Evolutionary conservation across 2,888 invertebrate genomes (phyloP).

Genomic region (Eilema depressum): DNA sequence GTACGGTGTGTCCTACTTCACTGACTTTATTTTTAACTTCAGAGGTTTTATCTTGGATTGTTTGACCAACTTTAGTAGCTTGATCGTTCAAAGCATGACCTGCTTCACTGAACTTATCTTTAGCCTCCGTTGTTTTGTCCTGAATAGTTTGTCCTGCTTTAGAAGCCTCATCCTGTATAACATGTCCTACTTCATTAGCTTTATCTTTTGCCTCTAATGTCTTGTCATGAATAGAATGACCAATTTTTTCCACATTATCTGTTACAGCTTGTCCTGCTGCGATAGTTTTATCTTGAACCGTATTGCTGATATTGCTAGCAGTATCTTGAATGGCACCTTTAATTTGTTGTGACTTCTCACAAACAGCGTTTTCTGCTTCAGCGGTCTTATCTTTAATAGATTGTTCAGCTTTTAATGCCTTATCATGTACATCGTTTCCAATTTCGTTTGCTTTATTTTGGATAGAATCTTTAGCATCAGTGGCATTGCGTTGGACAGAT

Average conservation of each 20-base stretch:
- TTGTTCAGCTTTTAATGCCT: conserved; percentile 51
- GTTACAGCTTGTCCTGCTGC: conserved; percentile 47
- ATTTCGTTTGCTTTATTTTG: conserved; percentile 51
- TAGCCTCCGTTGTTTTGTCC: conserved; percentile 28
- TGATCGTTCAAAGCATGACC: conserved; percentile 42
- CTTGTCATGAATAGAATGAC: conserved; percentile 51
- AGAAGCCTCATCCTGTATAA: conserved; percentile 56
- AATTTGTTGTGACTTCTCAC: conserved; percentile 55
- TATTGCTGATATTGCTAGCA: conserved; percentile 53
- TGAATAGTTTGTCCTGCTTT: conserved; percentile 55
- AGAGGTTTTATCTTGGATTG: conserved; percentile 45
- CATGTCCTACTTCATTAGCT: conserved; percentile 31
- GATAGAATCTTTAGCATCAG: conserved; percentile 45
- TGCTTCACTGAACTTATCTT: conserved; percentile 36
- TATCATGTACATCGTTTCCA: conserved; percentile 51
- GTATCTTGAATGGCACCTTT: conserved; percentile 57
- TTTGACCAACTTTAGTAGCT: conserved; percentile 51
- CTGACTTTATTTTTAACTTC: conserved; percentile 30
- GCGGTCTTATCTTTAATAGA: conserved; percentile 55
- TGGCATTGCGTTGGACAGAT: conserved; percentile 47
- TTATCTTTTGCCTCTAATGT: conserved; percentile 44
- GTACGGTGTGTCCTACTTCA: conserved; percentile 7
- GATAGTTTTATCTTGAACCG: conserved; percentile 51
- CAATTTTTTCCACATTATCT: conserved; percentile 49
- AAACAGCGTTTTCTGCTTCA: conserved; percentile 52